These are phyloP conservation scores for Dastarcus helophoroides DNA, from an alignment of 2,888 invertebrate species.

Conservation along the genomic window DNA sequence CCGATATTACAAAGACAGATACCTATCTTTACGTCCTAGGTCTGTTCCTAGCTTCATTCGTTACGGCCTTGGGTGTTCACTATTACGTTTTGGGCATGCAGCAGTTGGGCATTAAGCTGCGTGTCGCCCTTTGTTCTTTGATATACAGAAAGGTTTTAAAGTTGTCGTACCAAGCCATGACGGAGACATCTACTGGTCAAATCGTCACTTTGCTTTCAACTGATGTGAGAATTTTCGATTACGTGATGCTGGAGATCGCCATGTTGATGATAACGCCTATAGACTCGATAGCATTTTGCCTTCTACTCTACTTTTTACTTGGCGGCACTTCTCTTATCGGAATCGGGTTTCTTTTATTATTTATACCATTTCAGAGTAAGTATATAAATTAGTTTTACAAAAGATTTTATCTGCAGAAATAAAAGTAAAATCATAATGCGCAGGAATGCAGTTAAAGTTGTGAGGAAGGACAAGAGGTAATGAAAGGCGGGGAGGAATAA, in stretches of 20 bases:
- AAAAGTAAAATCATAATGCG: no score
- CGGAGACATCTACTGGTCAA: conserved; percentile 62
- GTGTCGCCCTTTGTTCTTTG: conserved; percentile 72
- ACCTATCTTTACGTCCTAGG: conserved; percentile 21
- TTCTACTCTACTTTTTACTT: conserved; percentile 48
- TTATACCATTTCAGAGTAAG: conserved; percentile 34
- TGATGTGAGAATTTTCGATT: conserved; percentile 74
- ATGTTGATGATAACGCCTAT: conserved; percentile 68
- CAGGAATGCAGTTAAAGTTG: no score
- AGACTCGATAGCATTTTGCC: conserved; percentile 57
- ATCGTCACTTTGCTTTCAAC: conserved; percentile 50
- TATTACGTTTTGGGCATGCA: conserved; percentile 81
- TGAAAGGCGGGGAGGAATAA: no score
- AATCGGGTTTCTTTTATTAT: conserved; percentile 37
- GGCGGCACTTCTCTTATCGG: conserved; percentile 41
- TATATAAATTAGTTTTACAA: conserved; percentile 9
- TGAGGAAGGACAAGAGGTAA: no score
- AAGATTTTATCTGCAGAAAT: no score
- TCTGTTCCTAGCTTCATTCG: conserved; percentile 32
- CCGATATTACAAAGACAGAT: conserved; percentile 15
- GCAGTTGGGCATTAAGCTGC: conserved; percentile 69
- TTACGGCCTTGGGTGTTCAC: conserved; percentile 54
- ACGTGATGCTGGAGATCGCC: conserved; percentile 62
- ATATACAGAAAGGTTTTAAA: conserved; percentile 60
- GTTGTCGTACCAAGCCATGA: conserved; percentile 67